Percentiles rank a stretch among this genome's conserved stretches.
These are phyloP conservation scores for Paguma larvata DNA, from an alignment of 2,797 vertebrate genomes.

Conservation along the genomic window DNA sequence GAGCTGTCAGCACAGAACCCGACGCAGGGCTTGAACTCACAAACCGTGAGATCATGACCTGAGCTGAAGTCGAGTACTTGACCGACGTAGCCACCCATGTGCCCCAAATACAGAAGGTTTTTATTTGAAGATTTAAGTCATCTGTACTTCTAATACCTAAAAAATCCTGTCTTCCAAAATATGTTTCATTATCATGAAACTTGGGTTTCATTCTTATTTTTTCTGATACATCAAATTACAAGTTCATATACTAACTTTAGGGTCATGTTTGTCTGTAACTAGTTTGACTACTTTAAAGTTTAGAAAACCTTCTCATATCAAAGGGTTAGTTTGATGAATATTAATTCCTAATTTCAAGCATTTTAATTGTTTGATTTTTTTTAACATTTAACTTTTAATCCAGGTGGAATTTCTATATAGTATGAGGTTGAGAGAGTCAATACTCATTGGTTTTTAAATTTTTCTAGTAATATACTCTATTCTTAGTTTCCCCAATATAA, in stretches of 20 bases:
- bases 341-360: background rate
- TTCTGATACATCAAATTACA: background rate
- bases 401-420: background rate
- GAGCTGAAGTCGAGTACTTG: no score
- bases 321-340: background rate
- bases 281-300: background rate
- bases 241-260: background rate
- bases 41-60: no score
- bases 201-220: background rate
- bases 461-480: background rate
- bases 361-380: background rate
- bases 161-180: background rate
- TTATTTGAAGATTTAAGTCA: background rate
- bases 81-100: no score
- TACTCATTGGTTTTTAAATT: conserved; percentile 28
- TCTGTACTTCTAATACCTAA: background rate
- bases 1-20: no score
- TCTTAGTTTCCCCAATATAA: background rate
- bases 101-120: background rate
- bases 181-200: background rate
- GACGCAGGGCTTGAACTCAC: no score
- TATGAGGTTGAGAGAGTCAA: background rate
- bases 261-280: background rate
- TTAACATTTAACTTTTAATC: background rate
- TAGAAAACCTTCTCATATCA: background rate